Evolutionary conservation across 2,888 invertebrate species (phyloP), one percentile per base, ranked within the genome.

Genomic region (Neoscelio sp.): DNA sequence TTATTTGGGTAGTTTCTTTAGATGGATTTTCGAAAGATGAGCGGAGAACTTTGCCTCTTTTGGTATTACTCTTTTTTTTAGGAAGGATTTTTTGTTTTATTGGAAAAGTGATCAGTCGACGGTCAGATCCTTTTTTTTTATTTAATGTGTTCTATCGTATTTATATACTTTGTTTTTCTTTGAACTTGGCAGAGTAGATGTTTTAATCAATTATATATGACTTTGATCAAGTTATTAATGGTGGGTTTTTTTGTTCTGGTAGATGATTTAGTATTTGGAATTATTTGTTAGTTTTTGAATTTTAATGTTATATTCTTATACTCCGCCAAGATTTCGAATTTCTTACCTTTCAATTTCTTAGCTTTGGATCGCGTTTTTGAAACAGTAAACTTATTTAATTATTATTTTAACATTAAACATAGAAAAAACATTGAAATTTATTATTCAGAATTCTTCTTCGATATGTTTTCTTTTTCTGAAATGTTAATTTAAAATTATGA

Each of bases 1-100:
- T 20, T 7, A 20, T 20, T 33, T 52, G 58, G 48, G 33, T 52
- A 65, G 46, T 26, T 7, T 20, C 42, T 44, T 50, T 44, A 35
- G 30, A 33, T 62, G 38, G 26, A 62, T 15, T 38, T 46, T 46
- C 10, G 40, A 56, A 54, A 33, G 0, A 1, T 52, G 18, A 40
- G 40, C n/a, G n/a, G n/a, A n/a, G 7, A 40, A 35, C 8, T 30
- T 30, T n/a, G 28, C 2, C n/a, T 7, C 2, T n/a, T 28, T 6
- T 8, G 28, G n/a, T 8, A 28, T 8, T 28, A 7, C 1, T 28
- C 8, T 28, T 28, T n/a, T 28, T 28, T 28, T 4, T 28, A 28
- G 28, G n/a, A 6, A 28, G 28, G 28, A 6, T 28, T 28, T 28
- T 6, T 6, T 6, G 28, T 4, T 28, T 38, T 28, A n/a, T n/a